A percentile compares a stretch with the other conserved stretches of the same genome.
phyloP scores from a whole-genome alignment of 2,888 invertebrate genomes.

The Archips xylosteana region DNA sequence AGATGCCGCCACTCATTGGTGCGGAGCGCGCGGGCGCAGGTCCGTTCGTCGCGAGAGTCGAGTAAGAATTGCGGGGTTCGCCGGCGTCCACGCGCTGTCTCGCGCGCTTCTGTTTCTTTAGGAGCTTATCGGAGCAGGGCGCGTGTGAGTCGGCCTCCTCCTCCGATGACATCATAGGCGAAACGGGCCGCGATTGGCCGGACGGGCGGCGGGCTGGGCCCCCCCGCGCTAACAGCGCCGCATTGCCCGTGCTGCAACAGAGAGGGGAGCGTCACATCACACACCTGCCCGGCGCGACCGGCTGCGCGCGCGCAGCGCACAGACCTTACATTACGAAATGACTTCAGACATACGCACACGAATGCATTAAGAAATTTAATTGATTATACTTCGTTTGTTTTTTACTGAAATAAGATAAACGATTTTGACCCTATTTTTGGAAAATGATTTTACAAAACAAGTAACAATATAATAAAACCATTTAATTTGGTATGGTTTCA shows the following conservation, averaged over 20 bases:
- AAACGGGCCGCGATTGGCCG: slow-evolving; percentile 93
- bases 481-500: no score
- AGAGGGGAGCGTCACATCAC: slow-evolving; percentile 72
- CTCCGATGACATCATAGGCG: slow-evolving; percentile 98
- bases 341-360: neutral
- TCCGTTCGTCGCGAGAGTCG: slow-evolving; percentile 84
- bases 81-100: slow-evolving; percentile 98
- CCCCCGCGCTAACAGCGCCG: slow-evolving; percentile 81
- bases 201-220: slow-evolving; percentile 87
- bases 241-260: slow-evolving; percentile 83
- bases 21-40: slow-evolving; percentile 87
- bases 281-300: slow-evolving; percentile 71
- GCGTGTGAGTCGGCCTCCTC: slow-evolving; percentile 97
- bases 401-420: neutral
- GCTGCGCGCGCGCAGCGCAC: slow-evolving; percentile 42
- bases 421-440: no score
- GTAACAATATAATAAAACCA: no score
- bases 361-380: neutral
- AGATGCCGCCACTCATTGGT: slow-evolving; percentile 94
- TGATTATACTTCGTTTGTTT: neutral
- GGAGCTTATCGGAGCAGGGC: slow-evolving; percentile 96
- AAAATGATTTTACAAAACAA: no score
- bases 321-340: neutral
- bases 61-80: slow-evolving; percentile 97
- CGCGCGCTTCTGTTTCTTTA: slow-evolving; percentile 97